phyloP scores from a whole-genome alignment of 2,797 vertebrate genomes.

The Alfaro cultratus region DNA sequence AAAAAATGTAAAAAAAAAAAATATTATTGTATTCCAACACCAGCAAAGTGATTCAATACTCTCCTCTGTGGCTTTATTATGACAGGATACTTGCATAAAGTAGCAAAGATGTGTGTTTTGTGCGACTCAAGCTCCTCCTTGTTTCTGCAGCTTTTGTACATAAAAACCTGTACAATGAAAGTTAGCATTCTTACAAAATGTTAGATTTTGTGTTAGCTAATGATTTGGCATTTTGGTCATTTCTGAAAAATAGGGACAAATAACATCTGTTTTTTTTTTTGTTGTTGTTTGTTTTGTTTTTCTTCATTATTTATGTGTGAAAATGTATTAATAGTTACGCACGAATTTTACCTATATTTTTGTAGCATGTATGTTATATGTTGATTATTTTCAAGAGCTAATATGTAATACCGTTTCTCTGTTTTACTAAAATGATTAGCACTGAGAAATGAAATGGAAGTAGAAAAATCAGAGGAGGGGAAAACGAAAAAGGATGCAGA shows the following conservation, averaged over 20 bases:
- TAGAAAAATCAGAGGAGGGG: neutral
- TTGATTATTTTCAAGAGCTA: neutral
- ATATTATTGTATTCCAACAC: neutral
- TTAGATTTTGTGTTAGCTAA: neutral
- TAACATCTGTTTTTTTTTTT: neutral
- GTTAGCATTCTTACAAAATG: neutral
- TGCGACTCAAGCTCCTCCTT: neutral
- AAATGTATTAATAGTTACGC: neutral
- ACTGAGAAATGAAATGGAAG: neutral
- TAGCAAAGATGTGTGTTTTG: neutral
- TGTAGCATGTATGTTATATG: neutral
- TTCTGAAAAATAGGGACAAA: neutral
- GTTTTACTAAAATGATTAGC: slow-evolving; percentile 3
- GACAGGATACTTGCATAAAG: neutral
- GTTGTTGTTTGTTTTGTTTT: no score
- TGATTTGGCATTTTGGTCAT: neutral
- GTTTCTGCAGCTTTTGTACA: neutral
- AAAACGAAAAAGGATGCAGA: slow-evolving; percentile 41
- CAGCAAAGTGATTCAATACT: neutral
- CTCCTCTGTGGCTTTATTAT: neutral
- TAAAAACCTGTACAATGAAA: neutral
- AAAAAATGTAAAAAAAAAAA: no score
- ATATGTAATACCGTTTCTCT: neutral
- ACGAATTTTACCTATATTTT: neutral
- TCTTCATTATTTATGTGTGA: neutral